These are phyloP conservation scores for Tamias sibiricus DNA, from an alignment of 2,113 vertebrate species.

Conservation along the genomic window DNA sequence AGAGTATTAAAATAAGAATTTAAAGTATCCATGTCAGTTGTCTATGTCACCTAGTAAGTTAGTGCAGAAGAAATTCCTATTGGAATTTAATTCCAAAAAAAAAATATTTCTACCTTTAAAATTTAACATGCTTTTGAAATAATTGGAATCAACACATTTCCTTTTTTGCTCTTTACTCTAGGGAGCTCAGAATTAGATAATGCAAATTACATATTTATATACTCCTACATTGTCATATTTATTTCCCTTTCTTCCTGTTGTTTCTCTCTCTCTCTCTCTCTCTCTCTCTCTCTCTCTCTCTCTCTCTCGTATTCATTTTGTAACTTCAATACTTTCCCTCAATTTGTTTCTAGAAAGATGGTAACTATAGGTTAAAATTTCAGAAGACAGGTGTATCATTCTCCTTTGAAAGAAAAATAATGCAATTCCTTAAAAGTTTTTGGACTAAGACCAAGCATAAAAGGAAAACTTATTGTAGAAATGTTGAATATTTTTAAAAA, in stretches of 20 bases:
- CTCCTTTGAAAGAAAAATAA: neutral
- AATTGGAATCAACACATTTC: neutral
- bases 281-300: neutral
- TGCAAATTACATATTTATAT: neutral
- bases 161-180: neutral
- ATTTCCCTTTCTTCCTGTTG: neutral
- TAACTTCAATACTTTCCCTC: neutral
- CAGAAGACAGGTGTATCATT: neutral
- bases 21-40: neutral
- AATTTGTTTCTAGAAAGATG: neutral
- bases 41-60: neutral
- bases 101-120: neutral
- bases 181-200: constrained; percentile 25
- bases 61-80: neutral
- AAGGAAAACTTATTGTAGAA: neutral
- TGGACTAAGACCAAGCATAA: neutral
- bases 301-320: neutral
- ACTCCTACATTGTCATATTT: neutral
- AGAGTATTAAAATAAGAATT: neutral
- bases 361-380: constrained; percentile 13
- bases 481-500: neutral
- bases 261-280: neutral
- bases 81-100: neutral
- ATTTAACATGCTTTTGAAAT: neutral
- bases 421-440: neutral